Evolutionary conservation across 2,113 vertebrate genomes (phyloP).

Genomic region (Strix uralensis): DNA sequence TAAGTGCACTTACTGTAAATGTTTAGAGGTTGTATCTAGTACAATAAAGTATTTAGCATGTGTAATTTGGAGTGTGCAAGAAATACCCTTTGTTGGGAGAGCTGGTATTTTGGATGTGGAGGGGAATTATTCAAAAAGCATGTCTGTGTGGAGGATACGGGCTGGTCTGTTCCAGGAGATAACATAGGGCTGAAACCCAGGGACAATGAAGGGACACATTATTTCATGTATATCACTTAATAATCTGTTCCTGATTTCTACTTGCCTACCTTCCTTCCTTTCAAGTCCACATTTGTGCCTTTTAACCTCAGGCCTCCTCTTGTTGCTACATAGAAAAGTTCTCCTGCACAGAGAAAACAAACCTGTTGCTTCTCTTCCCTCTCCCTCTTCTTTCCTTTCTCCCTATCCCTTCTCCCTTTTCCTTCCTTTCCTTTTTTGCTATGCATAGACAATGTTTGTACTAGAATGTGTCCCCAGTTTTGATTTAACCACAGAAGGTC

Average conservation of each 20-base stretch:
- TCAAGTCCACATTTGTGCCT: neutral
- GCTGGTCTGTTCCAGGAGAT: neutral
- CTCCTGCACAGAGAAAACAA: neutral
- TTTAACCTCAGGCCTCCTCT: neutral
- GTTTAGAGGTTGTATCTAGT: slow-evolving; percentile 37
- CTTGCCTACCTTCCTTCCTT: neutral
- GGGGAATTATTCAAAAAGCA: neutral
- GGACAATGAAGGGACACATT: neutral
- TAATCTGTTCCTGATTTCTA: neutral
- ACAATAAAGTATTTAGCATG: slow-evolving; percentile 48
- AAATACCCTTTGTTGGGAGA: neutral
- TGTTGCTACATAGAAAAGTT: neutral
- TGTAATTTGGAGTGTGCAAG: slow-evolving; percentile 16
- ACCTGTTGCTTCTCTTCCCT: neutral
- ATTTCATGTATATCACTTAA: neutral
- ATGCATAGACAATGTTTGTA: neutral
- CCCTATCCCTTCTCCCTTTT: neutral
- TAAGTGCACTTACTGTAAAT: slow-evolving; percentile 59
- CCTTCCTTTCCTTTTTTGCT: neutral
- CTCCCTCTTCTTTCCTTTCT: neutral
- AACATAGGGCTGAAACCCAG: neutral
- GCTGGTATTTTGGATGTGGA: neutral
- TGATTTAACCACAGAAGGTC: neutral
- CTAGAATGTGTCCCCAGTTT: neutral
- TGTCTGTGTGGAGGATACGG: neutral